phyloP scores from a whole-genome alignment of 2,888 invertebrate genomes.

The Macrosiphum euphorbiae region DNA sequence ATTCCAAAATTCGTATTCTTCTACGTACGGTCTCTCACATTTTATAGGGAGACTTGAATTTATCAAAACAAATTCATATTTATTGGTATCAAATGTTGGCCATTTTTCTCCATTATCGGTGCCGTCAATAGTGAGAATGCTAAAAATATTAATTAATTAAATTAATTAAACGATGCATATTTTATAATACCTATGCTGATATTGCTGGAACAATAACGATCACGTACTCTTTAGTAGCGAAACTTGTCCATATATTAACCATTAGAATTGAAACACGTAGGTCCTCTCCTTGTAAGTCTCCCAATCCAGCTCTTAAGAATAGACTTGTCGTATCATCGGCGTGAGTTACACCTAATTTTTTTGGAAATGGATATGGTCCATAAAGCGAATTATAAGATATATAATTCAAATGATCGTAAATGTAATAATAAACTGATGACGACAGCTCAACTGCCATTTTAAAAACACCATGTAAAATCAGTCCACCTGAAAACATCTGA shows the following conservation, averaged over 20 bases:
- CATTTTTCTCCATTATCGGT: background rate
- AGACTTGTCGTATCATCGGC: slow-evolving; percentile 61
- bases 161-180: background rate
- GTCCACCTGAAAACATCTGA: slow-evolving; percentile 6
- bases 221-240: slow-evolving; percentile 42
- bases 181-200: background rate
- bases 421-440: slow-evolving; percentile 21
- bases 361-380: background rate
- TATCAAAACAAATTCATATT: background rate
- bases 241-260: slow-evolving; percentile 58
- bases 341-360: slow-evolving; percentile 51
- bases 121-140: background rate
- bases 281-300: slow-evolving; percentile 28
- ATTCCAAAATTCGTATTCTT: slow-evolving; percentile 15
- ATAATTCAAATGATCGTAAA: background rate
- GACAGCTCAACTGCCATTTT: slow-evolving; percentile 16
- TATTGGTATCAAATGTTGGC: background rate
- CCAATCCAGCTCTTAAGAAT: background rate
- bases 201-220: background rate
- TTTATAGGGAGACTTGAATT: background rate
- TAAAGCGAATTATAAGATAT: background rate
- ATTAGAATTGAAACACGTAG: slow-evolving; percentile 44
- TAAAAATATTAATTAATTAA: background rate
- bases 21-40: background rate
- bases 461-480: background rate